Conservation (phyloP, 2,888 invertebrate genomes). For the Cheilosia variabilis region DNA sequence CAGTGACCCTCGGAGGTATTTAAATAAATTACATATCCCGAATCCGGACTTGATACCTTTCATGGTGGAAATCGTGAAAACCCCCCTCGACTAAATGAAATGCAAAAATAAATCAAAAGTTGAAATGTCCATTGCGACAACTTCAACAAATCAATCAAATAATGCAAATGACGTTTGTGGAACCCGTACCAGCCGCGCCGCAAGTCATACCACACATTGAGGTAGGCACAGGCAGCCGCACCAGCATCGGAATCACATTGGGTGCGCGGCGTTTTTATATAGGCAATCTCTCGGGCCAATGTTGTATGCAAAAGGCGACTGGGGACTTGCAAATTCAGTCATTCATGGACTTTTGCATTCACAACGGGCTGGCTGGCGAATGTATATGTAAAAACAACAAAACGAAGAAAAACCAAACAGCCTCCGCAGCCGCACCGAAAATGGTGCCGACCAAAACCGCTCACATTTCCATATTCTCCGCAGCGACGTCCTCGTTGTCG, state of each 20-base stretch:
- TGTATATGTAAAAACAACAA: not conserved
- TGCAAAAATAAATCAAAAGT: constrained; percentile 75
- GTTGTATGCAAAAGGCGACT: constrained; percentile 65
- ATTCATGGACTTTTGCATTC: constrained; percentile 40
- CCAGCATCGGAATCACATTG: constrained; percentile 5
- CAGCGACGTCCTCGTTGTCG: not conserved
- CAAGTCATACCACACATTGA: constrained; percentile 66
- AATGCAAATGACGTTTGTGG: constrained; percentile 65
- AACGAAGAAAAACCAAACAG: constrained; percentile 9
- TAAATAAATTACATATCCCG: not conserved
- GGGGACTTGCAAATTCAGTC: constrained; percentile 71
- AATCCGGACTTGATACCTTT: constrained; percentile 37
- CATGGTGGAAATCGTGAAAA: constrained; percentile 39
- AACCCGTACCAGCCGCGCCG: constrained; percentile 9
- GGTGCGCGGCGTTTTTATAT: not conserved
- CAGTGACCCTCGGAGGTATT: too few relatives aligned
- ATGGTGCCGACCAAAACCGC: constrained; percentile 36
- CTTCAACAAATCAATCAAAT: constrained; percentile 74
- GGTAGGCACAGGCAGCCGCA: constrained; percentile 45
- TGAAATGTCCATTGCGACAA: constrained; percentile 73
- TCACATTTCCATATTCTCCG: constrained; percentile 62
- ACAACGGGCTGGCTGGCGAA: not conserved
- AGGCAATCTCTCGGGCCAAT: constrained; percentile 32
- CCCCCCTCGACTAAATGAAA: constrained; percentile 53
- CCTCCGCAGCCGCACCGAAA: constrained; percentile 49